Evolutionary conservation across 1,140 invertebrate genomes (phyloP), one percentile per base, ranked within the genome.

Genomic region (Parapsyche elsis): DNA sequence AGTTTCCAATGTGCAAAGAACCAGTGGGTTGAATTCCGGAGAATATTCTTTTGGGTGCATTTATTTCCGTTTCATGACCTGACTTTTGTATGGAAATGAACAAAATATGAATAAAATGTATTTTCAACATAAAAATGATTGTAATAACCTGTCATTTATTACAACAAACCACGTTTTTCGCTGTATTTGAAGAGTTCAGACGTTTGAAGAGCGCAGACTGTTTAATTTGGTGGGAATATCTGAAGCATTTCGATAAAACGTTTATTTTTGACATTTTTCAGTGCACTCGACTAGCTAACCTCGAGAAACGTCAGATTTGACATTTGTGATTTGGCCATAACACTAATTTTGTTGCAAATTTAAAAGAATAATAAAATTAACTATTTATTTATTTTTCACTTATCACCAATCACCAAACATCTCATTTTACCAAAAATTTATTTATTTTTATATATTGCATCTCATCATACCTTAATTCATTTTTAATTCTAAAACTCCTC

Each of bases 11-110:
- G 88, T 99, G 98, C 59, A 98, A 89, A 5, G 92, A 88, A 19
- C 98, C 98, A 5, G 98, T 99, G 1, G 98, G 98, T 88, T 99
- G 98, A 85, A 99, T 95, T 12, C 97, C 98, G 9, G 97, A 97
- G 84, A 99, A 95, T 84, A 98, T 90, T 84, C 90, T 90, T 57
- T 86, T 88, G 0, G 90, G 89, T 87, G 64, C 10, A n/a, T 67
- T 26, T 12, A 45, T 73, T 53, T 53, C 49, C 49, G 2, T n/a
- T n/a, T n/a, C n/a, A n/a, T n/a, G n/a, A n/a, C n/a, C n/a, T n/a
- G n/a, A n/a, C n/a, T n/a, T n/a, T n/a, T n/a, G n/a, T n/a, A n/a
- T n/a, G n/a, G n/a, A n/a, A n/a, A n/a, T n/a, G n/a, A n/a, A n/a
- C n/a, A n/a, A n/a, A n/a, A n/a, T n/a, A 46, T 46, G 12, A 46